A percentile compares a stretch with the other conserved stretches of the same genome.
Evolutionary conservation across 2,888 invertebrate species (phyloP).

Genomic region (Sabellastarte sp.): DNA sequence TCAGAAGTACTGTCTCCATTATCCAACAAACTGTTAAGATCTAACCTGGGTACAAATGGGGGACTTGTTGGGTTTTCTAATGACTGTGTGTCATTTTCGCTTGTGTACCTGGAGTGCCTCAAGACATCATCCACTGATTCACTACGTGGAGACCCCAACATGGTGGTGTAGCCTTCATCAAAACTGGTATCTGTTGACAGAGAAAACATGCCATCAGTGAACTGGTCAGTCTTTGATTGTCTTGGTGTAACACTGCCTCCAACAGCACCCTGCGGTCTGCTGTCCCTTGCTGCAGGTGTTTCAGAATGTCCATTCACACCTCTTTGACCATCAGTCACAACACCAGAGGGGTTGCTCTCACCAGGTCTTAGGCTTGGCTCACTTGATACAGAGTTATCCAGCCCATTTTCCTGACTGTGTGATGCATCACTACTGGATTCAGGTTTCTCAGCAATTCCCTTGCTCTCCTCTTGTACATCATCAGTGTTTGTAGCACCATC

Average conservation of each 20-base stretch:
- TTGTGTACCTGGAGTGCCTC: neutral
- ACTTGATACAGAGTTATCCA: no score
- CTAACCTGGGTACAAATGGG: neutral
- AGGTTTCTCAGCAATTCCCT: no score
- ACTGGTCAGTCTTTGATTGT: neutral
- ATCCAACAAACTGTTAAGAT: neutral
- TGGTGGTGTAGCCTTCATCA: conserved; percentile 1
- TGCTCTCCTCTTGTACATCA: no score
- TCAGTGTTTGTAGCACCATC: no score
- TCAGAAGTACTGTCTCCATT: neutral
- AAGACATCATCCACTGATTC: neutral
- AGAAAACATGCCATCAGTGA: neutral
- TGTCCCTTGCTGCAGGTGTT: no score
- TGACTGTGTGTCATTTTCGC: neutral
- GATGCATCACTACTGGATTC: no score
- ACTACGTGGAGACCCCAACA: neutral
- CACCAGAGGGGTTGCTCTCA: no score
- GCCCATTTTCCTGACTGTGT: no score
- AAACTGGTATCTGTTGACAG: neutral
- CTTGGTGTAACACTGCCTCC: neutral
- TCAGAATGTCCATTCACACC: no score
- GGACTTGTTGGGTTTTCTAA: neutral
- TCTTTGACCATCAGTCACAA: no score
- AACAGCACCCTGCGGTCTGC: no score
- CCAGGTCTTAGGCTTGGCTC: no score